Evolutionary conservation across 2,888 invertebrate genomes (phyloP), one percentile per base, ranked within the genome.

Genomic region (Cheilosia pagana): DNA sequence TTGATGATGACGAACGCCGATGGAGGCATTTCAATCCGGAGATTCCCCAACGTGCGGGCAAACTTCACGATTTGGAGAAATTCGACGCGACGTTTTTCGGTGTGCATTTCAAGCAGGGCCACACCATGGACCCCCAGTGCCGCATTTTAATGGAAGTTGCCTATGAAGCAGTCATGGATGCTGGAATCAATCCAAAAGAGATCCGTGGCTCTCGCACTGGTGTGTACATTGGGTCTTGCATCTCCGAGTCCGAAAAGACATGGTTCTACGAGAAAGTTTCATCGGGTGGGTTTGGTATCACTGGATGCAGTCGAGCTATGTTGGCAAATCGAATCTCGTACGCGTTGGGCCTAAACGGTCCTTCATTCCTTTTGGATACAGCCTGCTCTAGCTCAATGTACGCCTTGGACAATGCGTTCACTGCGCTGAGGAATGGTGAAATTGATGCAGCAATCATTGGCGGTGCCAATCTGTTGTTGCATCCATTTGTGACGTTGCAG

Each of bases 331-430:
- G 98, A 67, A 94, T 99, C 86, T 98, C 98, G 1, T 98, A 96
- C 91, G 95, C 95, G 92, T 93, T 98, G 82, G 98, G 98, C 28
- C 93, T 97, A 16, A 95, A 95, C 88, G 98, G 98, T 0, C 98
- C 98, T 0, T 97, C 98, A 5, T 96, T 95, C 92, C 94, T 96
- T 0, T 93, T 97, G 10, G 98, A 99, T 92, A 97, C 98, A 0
- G 98, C 98, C 0, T 99, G 98, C 91, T 98, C 98, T n/a, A 98
- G 98, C 71, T 96, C 98, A 8, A 93, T 98, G 87, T 95, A 96
- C 88, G 98, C 98, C 0, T 87, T 98, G 72, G 97, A 98, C 88
- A 95, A 95, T 86, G 97, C 96, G 14, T 96, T 95, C 90, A 93
- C 94, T 59, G 94, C 96, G 0, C 94, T 98, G 55, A 93, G 96